These are phyloP conservation scores for Drosophila santomea DNA, from an alignment of 1,140 invertebrate genomes.

Conservation along the genomic window DNA sequence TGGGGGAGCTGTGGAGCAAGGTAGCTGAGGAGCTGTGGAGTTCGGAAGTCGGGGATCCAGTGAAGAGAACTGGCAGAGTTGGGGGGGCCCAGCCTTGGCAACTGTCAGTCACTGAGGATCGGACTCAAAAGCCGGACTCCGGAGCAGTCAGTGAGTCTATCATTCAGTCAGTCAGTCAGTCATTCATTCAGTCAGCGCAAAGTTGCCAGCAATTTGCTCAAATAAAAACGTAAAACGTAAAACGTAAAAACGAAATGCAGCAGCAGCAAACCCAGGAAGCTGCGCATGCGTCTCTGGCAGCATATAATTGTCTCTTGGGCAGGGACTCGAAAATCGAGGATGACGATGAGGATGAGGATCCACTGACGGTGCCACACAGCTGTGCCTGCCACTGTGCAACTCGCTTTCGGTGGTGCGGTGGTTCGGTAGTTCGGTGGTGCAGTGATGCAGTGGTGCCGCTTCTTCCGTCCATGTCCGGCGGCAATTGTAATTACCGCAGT, in stretches of 20 bases:
- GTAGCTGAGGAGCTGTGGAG: not conserved
- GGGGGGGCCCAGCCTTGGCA: slow-evolving; percentile 54
- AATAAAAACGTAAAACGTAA: slow-evolving; percentile 79
- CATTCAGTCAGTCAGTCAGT: slow-evolving; percentile 81
- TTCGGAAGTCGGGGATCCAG: slow-evolving; percentile 1
- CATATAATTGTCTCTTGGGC: slow-evolving; percentile 79
- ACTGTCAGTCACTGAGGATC: slow-evolving; percentile 65
- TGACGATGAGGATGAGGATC: slow-evolving; percentile 27
- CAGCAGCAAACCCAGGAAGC: slow-evolving; percentile 58
- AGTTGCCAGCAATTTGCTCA: slow-evolving; percentile 81
- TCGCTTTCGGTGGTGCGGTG: slow-evolving; percentile 27
- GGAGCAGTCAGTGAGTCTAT: slow-evolving; percentile 76
- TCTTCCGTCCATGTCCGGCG: slow-evolving; percentile 73
- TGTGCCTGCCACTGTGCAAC: slow-evolving; percentile 53
- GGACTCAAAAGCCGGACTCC: slow-evolving; percentile 28
- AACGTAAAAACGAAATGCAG: slow-evolving; percentile 76
- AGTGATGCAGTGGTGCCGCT: slow-evolving; percentile 23
- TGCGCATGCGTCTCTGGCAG: slow-evolving; percentile 80
- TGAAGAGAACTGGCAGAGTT: not conserved
- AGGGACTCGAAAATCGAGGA: slow-evolving; percentile 40
- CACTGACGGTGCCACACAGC: slow-evolving; percentile 58
- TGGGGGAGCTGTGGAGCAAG: not conserved
- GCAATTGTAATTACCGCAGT: slow-evolving; percentile 83
- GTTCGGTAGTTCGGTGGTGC: not conserved
- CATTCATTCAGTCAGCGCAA: slow-evolving; percentile 74